Evolutionary conservation across 2,113 vertebrate genomes (phyloP), one percentile per base, ranked within the genome.

Genomic region (Edolisoma coerulescens): DNA sequence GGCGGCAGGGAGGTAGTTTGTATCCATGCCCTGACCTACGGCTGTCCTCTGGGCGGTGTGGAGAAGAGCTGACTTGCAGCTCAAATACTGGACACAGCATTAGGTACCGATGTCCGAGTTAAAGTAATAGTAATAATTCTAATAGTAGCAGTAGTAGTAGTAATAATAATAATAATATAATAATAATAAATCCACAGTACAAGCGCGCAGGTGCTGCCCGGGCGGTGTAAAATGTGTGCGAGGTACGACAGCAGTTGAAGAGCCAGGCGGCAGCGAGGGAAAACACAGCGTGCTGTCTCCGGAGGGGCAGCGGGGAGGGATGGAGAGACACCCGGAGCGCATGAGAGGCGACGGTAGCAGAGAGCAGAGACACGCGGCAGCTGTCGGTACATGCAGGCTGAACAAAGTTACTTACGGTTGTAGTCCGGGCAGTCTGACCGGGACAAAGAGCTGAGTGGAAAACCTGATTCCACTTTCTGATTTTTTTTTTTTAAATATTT

Each of bases 311-410:
- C 50, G 3, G 19, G 7, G 15, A 22, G 33, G 13, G 9, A 23
- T 4, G 23, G 11, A 21, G 45, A 17, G n/a, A 47, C 37, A 1
- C 1, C 13, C 8, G 4, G 8, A 4, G 20, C 2, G 0, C 3
- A 2, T 0, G 7, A 1, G 11, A 9, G 39, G 42, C 19, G 4
- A 2, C 47, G 1, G 8, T 0, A 4, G 37, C 14, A 1, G 37
- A 17, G 35, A 21, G 35, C 54, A 7, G 30, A 18, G 50, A 44
- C 16, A 3, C 0, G 14, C 12, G 59, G 50, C 10, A 3, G 45
- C 12, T 60, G 4, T 13, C 47, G 2, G 10, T 12, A 14, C 21
- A 1, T 4, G 30, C 3, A 11, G 33, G 30, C 64, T 85, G 13
- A 44, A 4, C 20, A 11, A 35, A 53, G 28, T 32, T 52, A 82